Percentiles rank a stretch among this genome's conserved stretches.
These are phyloP conservation scores for Vulpes ferrilata DNA, from an alignment of 2,113 vertebrate species.

Conservation along the genomic window DNA sequence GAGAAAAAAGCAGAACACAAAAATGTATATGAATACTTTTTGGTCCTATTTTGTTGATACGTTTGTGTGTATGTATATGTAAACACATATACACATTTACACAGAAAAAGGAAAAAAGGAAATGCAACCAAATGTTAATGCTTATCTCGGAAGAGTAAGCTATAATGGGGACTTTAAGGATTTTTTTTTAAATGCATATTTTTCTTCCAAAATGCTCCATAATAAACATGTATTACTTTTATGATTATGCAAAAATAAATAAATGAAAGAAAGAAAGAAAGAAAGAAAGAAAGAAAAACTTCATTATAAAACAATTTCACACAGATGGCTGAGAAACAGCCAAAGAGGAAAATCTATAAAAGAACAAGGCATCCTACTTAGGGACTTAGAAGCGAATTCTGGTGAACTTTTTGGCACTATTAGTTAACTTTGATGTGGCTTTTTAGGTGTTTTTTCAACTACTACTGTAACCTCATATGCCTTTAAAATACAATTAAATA, in stretches of 20 bases:
- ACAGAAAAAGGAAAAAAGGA: background rate
- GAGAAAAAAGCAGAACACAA: background rate
- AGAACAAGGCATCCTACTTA: background rate
- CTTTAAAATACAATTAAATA: conserved; percentile 63
- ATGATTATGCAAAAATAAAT: background rate
- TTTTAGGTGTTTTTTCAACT: background rate
- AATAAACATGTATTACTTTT: background rate
- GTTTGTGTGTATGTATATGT: background rate
- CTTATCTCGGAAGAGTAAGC: background rate
- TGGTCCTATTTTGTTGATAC: background rate
- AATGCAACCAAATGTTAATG: background rate
- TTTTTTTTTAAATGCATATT: background rate
- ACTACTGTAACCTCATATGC: background rate
- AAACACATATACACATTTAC: background rate
- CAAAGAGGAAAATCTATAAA: background rate
- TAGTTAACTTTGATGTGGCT: background rate
- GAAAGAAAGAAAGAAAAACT: background rate
- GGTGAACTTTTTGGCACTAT: background rate
- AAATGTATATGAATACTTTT: background rate
- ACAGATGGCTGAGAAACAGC: background rate
- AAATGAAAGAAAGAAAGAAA: background rate
- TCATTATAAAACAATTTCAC: background rate
- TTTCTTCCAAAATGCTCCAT: conserved; percentile 5
- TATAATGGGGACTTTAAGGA: background rate
- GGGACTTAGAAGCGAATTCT: conserved; percentile 11